These are phyloP conservation scores for Drosophila bipectinata DNA, from an alignment of 1,140 invertebrate species.

Conservation along the genomic window DNA sequence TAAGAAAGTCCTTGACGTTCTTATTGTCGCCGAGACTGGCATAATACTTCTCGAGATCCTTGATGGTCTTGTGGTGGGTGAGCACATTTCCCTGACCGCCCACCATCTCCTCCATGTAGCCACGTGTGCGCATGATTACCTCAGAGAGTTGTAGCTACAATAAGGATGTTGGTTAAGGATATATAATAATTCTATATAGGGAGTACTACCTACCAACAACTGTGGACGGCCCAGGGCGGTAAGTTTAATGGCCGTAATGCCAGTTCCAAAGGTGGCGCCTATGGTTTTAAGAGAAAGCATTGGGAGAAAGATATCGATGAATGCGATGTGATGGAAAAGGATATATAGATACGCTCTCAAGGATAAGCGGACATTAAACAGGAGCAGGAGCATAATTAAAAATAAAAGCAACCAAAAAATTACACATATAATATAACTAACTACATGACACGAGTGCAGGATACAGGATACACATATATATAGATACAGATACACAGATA, in stretches of 20 bases:
- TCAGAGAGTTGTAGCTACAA: constrained; percentile 97
- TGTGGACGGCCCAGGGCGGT: constrained; percentile 98
- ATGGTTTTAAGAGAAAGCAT: constrained; percentile 49
- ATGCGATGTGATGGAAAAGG: constrained; percentile 30
- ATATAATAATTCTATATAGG: neutral
- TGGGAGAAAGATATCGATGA: constrained; percentile 74
- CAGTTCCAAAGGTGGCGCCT: constrained; percentile 97
- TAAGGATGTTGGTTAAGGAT: neutral
- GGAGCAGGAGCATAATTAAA: neutral
- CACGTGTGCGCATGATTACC: constrained; percentile 96
- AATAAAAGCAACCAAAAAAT: constrained; percentile 9
- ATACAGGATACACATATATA: neutral
- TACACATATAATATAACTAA: constrained; percentile 7
- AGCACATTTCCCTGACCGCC: constrained; percentile 92
- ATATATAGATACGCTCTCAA: neutral
- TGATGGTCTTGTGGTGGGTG: constrained; percentile 92
- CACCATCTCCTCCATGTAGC: constrained; percentile 96
- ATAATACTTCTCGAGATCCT: constrained; percentile 95
- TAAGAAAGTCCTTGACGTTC: constrained; percentile 94
- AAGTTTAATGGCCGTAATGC: constrained; percentile 98
- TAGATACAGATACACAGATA: constrained; percentile 1
- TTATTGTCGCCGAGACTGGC: constrained; percentile 90
- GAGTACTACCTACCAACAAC: constrained; percentile 89
- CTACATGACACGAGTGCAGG: neutral
- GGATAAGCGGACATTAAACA: constrained; percentile 7